These are phyloP conservation scores for Vannuccia rotundouncinata DNA, from an alignment of 2,888 invertebrate species.

Conservation along the genomic window DNA sequence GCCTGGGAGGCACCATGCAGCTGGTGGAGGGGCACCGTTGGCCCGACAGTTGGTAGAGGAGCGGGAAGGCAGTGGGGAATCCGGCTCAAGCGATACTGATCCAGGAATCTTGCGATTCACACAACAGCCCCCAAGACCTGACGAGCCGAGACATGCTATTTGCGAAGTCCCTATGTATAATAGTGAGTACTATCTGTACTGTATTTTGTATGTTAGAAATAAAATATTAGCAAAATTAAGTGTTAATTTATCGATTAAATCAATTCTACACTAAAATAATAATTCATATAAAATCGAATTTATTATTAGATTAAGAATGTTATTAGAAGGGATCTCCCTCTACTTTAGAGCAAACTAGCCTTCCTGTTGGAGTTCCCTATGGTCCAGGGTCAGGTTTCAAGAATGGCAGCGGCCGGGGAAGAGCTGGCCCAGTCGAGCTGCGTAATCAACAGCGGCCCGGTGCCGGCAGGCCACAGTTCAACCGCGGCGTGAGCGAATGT, in stretches of 20 bases:
- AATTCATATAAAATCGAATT: no score
- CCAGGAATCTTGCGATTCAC: constrained; percentile 51
- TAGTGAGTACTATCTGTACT: neutral
- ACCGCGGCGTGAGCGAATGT: neutral
- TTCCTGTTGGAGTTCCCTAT: neutral
- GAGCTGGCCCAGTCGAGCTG: neutral
- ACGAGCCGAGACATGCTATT: constrained; percentile 50
- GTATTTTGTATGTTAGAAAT: no score
- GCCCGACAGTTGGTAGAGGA: constrained; percentile 46
- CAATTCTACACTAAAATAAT: no score
- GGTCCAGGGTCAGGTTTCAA: neutral
- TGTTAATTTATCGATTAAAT: no score
- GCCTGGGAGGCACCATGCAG: constrained; percentile 38
- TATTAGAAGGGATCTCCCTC: no score
- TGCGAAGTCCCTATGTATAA: constrained; percentile 48
- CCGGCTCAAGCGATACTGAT: constrained; percentile 50
- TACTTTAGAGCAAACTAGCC: neutral
- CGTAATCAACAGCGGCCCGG: no score
- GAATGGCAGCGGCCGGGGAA: neutral
- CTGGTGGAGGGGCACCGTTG: neutral
- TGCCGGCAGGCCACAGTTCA: no score
- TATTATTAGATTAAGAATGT: no score
- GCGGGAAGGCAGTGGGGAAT: constrained; percentile 40
- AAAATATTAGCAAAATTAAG: no score
- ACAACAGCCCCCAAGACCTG: constrained; percentile 50